Evolutionary conservation across 2,113 vertebrate genomes (phyloP).

Genomic region (Columbina picui): DNA sequence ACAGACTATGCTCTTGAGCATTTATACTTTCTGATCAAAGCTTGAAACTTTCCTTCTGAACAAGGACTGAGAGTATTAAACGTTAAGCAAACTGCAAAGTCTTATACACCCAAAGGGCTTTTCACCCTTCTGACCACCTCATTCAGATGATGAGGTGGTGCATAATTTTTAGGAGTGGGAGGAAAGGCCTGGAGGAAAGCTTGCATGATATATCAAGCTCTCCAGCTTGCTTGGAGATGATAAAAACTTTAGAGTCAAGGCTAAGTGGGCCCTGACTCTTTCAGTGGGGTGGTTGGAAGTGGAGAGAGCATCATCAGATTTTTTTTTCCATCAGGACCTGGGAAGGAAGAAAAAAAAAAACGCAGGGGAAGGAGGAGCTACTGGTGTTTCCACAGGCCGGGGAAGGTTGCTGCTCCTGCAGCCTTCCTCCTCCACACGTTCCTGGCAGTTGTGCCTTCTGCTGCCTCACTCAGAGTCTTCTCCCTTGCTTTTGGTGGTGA

Average conservation of each 20-base stretch:
- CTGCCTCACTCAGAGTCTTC: accelerated
- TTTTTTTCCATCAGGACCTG: not conserved
- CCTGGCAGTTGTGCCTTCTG: not conserved
- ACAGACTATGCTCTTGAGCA: not conserved
- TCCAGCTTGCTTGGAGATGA: not conserved
- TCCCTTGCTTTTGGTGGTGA: not conserved
- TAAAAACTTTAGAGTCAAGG: not conserved
- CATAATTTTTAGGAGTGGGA: not conserved
- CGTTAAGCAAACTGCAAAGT: not conserved
- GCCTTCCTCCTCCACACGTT: not conserved
- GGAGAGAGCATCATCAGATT: not conserved
- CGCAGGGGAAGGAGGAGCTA: not conserved
- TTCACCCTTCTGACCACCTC: not conserved
- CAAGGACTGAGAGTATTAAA: not conserved
- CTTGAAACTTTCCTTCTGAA: not conserved
- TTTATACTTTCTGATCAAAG: not conserved
- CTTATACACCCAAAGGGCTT: not conserved
- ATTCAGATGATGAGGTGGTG: accelerated
- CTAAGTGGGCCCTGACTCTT: not conserved
- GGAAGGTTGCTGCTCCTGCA: not conserved
- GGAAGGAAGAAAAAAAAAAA: not conserved
- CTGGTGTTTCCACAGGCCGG: not conserved
- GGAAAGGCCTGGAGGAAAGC: not conserved
- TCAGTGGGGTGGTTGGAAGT: not conserved
- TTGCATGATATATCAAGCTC: not conserved